Evolutionary conservation across 2,113 vertebrate species (phyloP).

Genomic region (Pipra filicauda): DNA sequence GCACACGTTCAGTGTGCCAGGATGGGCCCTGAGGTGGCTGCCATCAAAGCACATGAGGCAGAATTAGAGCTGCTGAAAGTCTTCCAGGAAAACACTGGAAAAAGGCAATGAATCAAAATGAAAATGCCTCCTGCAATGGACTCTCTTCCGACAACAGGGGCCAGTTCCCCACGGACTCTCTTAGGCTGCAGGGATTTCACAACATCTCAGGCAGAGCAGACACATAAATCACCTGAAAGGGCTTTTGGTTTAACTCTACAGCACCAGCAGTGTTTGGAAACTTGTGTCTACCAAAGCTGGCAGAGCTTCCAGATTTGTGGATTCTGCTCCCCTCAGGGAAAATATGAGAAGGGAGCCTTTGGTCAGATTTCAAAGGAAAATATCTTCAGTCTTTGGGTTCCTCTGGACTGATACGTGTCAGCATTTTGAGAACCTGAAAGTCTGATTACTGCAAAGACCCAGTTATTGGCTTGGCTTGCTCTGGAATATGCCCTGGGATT

Average conservation of each 20-base stretch:
- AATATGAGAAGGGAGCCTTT: neutral
- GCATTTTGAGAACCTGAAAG: neutral
- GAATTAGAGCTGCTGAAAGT: neutral
- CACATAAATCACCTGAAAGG: neutral
- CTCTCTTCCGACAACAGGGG: neutral
- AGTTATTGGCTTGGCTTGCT: neutral
- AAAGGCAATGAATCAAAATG: neutral
- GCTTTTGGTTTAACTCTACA: neutral
- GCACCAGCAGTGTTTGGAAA: neutral
- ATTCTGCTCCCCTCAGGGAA: neutral
- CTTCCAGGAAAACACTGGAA: neutral
- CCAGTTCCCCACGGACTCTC: neutral
- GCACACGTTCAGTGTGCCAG: rapidly evolving
- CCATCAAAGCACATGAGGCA: neutral
- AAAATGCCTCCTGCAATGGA: neutral
- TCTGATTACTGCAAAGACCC: neutral
- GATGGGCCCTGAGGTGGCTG: neutral
- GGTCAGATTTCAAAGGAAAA: neutral
- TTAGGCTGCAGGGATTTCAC: neutral
- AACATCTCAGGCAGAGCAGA: neutral
- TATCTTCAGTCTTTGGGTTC: neutral
- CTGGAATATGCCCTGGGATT: neutral
- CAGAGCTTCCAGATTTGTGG: neutral
- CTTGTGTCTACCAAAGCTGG: neutral
- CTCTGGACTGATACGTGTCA: neutral